A percentile compares a stretch with the other conserved stretches of the same genome.
phyloP scores from a whole-genome alignment of 92 coral and sea anemone genomes.

The Phenganax marumi region DNA sequence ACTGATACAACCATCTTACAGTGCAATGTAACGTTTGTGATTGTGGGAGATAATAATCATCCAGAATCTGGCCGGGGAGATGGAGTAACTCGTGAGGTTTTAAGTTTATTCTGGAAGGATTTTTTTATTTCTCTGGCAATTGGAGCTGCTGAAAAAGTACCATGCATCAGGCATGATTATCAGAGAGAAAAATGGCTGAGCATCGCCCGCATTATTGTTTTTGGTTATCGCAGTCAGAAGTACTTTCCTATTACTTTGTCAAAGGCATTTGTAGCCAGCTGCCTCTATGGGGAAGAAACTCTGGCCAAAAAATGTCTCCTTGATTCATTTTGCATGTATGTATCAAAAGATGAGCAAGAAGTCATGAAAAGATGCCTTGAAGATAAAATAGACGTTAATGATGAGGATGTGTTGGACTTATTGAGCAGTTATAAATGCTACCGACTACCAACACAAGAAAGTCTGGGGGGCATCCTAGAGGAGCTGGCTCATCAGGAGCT shows the following conservation, averaged over 20 bases:
- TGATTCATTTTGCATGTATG: constrained; percentile 39
- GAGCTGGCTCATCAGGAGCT: constrained; percentile 53
- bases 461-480: constrained; percentile 24
- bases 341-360: constrained; percentile 48
- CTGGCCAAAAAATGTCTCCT: constrained; percentile 31
- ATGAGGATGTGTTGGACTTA: constrained; percentile 47
- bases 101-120: constrained; percentile 50
- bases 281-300: constrained; percentile 52
- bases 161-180: constrained; percentile 55
- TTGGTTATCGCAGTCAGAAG: constrained; percentile 36
- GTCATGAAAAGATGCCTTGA: constrained; percentile 38
- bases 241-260: constrained; percentile 51
- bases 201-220: constrained; percentile 47
- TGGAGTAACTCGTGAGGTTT: constrained; percentile 29
- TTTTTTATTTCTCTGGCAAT: constrained; percentile 45
- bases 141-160: constrained; percentile 56
- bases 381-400: constrained; percentile 41
- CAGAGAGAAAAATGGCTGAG: constrained; percentile 51
- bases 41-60: constrained; percentile 25
- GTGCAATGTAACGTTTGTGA: constrained; percentile 9
- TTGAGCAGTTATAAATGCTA: constrained; percentile 41
- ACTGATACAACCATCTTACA: not conserved
- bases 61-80: constrained; percentile 32
- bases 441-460: constrained; percentile 39
- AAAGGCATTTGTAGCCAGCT: constrained; percentile 51